Evolutionary conservation across 2,888 invertebrate genomes (phyloP), one percentile per base, ranked within the genome.

Genomic region (Eretmocerus hayati): DNA sequence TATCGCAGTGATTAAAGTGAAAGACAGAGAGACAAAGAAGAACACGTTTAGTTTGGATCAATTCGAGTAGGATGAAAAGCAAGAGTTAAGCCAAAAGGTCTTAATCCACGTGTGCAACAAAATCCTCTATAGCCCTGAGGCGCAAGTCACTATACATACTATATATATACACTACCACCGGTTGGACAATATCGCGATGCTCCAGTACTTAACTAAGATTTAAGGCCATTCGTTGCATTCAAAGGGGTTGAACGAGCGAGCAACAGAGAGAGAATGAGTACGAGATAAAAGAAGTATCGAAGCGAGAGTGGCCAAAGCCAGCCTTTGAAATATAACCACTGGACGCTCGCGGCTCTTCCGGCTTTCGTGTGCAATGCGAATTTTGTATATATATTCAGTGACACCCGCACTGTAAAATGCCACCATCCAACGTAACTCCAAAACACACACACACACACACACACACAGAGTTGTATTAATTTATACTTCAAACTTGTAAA

Each of bases 171-270:
- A n/a, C n/a, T n/a, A n/a, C n/a, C n/a, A n/a, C 33, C 33, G 5
- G 33, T 33, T 33, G 5, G 15, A 13, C 9, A 33, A 33, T 9
- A 30, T 13, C 19, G 45, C 42, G 4, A 46, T 33, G 42, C 41
- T 38, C 22, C 22, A 13, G 49, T 53, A 49, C 49, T 53, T 53
- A 53, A 53, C 22, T 46, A 53, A 49, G 43, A 49, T 53, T 53
- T 53, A 49, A 53, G 41, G 15, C 20, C 30, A 19, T 16, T 30
- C 26, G 38, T 15, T 38, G 31, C 40, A 45, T 20, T 15, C 32
- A 21, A 38, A 21, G 21, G 13, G 41, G 35, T 1, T 19, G n/a
- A 37, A 35, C 9, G 35, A 11, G n/a, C 13, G 30, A 13, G 4
- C 5, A 6, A 31, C n/a, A 30, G 49, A 38, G 32, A n/a, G 15